A percentile compares a stretch with the other conserved stretches of the same genome.
These are phyloP conservation scores for Machaerirhynchus nigripectus DNA, from an alignment of 2,113 vertebrate genomes.

Conservation along the genomic window DNA sequence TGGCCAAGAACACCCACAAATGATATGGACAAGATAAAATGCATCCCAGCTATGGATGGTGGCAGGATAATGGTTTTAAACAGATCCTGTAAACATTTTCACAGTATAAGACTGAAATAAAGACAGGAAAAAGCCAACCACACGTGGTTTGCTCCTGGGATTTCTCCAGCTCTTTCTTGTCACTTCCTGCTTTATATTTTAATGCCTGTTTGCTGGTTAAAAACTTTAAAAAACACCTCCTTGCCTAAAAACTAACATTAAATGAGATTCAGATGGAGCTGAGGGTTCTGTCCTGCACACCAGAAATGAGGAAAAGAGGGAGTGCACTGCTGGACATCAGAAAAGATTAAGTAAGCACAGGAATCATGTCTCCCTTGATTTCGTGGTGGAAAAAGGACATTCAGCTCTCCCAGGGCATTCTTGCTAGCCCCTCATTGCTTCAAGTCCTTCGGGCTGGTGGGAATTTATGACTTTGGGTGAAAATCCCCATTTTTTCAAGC, in stretches of 20 bases:
- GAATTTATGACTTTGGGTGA: background rate
- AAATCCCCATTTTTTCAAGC: background rate
- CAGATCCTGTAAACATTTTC: background rate
- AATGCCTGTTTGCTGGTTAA: background rate
- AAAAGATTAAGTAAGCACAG: background rate
- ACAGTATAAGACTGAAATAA: background rate
- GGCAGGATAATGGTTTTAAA: background rate
- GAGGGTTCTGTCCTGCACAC: background rate
- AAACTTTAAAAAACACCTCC: background rate
- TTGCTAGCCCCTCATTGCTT: background rate
- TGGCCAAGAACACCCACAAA: background rate
- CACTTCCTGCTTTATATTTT: background rate
- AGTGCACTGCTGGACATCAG: background rate
- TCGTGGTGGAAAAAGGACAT: background rate
- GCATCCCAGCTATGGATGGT: background rate
- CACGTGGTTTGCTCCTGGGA: background rate
- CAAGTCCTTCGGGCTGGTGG: background rate
- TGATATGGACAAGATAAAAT: accelerated
- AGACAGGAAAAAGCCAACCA: background rate
- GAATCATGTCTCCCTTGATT: background rate
- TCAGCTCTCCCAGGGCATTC: background rate
- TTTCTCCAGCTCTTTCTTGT: background rate
- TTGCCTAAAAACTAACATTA: background rate
- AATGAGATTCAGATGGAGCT: background rate
- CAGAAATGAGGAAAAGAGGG: background rate